Evolutionary conservation across 2,888 invertebrate species (phyloP).

Genomic region (Agrilus biguttatus): DNA sequence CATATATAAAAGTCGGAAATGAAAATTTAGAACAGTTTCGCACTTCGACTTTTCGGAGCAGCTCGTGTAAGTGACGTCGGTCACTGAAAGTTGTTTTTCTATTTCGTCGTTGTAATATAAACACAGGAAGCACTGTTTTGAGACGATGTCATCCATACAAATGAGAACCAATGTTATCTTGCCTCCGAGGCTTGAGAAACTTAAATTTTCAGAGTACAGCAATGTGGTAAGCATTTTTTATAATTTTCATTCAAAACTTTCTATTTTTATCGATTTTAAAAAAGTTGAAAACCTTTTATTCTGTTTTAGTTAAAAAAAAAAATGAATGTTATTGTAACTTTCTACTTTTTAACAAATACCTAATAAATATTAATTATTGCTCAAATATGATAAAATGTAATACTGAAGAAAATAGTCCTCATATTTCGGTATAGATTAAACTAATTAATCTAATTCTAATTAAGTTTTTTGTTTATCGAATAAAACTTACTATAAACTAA

Average conservation of each 20-base stretch:
- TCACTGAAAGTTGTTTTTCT: no score
- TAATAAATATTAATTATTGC: no score
- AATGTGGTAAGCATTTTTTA: slow-evolving; percentile 17
- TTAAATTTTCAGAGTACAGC: slow-evolving; percentile 17
- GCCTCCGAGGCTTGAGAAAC: slow-evolving; percentile 20
- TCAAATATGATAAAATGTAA: no score
- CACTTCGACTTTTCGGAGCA: slow-evolving; percentile 4
- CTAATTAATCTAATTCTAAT: no score
- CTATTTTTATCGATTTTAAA: neutral
- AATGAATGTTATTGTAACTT: no score
- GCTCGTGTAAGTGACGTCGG: neutral
- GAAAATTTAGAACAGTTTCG: slow-evolving; percentile 7
- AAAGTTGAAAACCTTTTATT: no score
- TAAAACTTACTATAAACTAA: no score
- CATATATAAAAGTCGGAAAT: slow-evolving; percentile 10
- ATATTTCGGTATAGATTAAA: no score
- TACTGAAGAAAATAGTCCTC: no score
- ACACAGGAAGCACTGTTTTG: neutral
- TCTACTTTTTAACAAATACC: no score
- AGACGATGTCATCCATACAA: slow-evolving; percentile 6
- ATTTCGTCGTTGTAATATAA: neutral
- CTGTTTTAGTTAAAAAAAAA: no score
- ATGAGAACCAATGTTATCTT: slow-evolving; percentile 16
- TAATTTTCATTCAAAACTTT: neutral
- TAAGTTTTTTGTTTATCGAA: no score